phyloP scores from a whole-genome alignment of 1,140 invertebrate genomes.

The Muscidifurax raptorellus region DNA sequence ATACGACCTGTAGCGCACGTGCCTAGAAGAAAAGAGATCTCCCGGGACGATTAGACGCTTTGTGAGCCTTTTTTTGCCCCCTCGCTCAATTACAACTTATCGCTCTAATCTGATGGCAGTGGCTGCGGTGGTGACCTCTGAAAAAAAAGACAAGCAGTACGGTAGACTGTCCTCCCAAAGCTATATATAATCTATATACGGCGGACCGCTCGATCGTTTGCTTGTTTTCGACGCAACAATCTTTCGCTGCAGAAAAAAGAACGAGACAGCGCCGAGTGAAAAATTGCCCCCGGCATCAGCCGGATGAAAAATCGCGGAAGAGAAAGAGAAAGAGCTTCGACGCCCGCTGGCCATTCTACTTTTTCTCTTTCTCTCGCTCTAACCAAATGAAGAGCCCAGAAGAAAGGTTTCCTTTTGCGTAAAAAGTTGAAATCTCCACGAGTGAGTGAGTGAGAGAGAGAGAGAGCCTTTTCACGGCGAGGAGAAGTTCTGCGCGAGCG shows the following conservation, averaged over 20 bases:
- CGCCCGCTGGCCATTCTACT: background rate
- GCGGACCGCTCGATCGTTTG: background rate
- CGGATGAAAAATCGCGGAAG: slow-evolving; percentile 13
- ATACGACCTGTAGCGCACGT: background rate
- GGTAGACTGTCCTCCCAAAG: background rate
- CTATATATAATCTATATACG: background rate
- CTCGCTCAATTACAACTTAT: slow-evolving; percentile 39
- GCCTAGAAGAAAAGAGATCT: slow-evolving; percentile 15
- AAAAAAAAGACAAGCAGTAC: background rate
- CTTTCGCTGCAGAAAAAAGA: background rate
- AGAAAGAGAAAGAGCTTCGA: background rate
- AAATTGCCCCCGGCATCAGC: background rate
- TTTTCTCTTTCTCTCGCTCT: background rate
- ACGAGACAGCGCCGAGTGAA: background rate
- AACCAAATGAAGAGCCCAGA: slow-evolving; percentile 16
- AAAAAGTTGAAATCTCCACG: slow-evolving; percentile 10
- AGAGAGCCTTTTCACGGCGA: background rate
- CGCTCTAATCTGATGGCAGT: background rate
- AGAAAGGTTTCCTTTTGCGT: background rate
- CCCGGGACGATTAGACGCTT: slow-evolving; percentile 10
- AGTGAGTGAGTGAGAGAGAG: too few relatives aligned
- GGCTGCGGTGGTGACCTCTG: background rate
- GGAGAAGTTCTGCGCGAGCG: background rate
- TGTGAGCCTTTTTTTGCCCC: background rate
- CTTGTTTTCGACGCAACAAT: slow-evolving; percentile 2